phyloP scores from a whole-genome alignment of 92 coral and sea anemone genomes.

The Zoanthus sansibaricus region DNA sequence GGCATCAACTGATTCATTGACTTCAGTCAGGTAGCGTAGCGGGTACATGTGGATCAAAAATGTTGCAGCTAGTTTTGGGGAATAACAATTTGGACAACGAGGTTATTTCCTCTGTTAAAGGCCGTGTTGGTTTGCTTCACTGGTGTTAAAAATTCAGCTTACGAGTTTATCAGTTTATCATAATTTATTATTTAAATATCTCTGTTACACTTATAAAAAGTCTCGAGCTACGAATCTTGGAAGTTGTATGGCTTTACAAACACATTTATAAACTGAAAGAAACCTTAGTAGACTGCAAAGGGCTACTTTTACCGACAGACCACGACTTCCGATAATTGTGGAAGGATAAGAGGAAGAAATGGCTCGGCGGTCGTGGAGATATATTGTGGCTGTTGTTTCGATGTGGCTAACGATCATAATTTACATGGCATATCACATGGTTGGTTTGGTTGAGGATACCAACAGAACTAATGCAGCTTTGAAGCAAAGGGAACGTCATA shows the following conservation, averaged over 20 bases:
- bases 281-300: neutral
- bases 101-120: too few relatives aligned
- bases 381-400: slow-evolving; percentile 64
- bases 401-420: slow-evolving; percentile 79
- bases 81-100: too few relatives aligned
- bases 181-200: neutral
- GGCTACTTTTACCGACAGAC: neutral
- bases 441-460: slow-evolving; percentile 77
- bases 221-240: too few relatives aligned
- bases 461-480: slow-evolving; percentile 66
- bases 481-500: slow-evolving; percentile 69
- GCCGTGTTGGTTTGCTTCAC: too few relatives aligned
- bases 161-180: neutral
- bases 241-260: neutral
- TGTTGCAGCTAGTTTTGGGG: neutral
- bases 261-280: neutral
- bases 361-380: slow-evolving; percentile 81
- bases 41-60: neutral
- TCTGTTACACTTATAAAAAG: neutral
- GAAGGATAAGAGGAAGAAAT: slow-evolving; percentile 12
- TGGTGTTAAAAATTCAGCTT: neutral
- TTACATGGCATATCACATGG: slow-evolving; percentile 87
- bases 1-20: slow-evolving; percentile 12
- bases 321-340: neutral
- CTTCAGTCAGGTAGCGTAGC: neutral